Base-by-base conservation (phyloP, 1,140 invertebrate species). In the Ericerus pela region DNA sequence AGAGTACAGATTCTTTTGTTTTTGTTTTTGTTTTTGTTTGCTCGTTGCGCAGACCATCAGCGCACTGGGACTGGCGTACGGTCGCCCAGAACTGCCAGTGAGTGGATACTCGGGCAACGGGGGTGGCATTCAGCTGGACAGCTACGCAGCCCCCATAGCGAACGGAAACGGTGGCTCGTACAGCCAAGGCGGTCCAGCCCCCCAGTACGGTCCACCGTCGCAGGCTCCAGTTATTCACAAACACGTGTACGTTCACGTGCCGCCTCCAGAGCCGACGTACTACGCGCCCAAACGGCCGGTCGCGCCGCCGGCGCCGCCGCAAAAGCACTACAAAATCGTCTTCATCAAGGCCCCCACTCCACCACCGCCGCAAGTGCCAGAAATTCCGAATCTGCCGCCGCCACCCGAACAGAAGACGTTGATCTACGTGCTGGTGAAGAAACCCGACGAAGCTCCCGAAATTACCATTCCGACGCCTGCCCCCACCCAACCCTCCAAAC, bases 311-410 rank as follows among this genome's bases (percentile, higher is more conserved):
- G 76, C 80, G 47, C 78, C 84, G 8, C 82, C 85, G 10, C 84
- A 88, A 65, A 89, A 89, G 64, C 85, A 89, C 65, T 89, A 88
- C 76, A 88, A 88, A 68, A 88, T 89, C 61, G 83, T 89, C 31
- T 88, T 89, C 73, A 89, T 89, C 66, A 88, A 88, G 70, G 85
- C 85, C 1, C 85, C 85, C 38, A 83, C 82, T 2, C 80, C 84
- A 55, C 83, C 83, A 1, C 79, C 83, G 10, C 82, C 82, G 11
- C 85, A 81, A 2, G 81, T 81, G 0, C 83, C 84, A 8, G 72
- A 81, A 18, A 77, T 87, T 59, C 84, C 84, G 3, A 68, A 72
- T 4, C 66, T 83, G 41, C 79, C 84, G 61, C 82, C 82, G 20
- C 82, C 81, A 64, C 82, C 84, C 61, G 86, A 89, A 70, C 82